phyloP scores from a whole-genome alignment of 1,140 invertebrate species.

The Drosophila persimilis region DNA sequence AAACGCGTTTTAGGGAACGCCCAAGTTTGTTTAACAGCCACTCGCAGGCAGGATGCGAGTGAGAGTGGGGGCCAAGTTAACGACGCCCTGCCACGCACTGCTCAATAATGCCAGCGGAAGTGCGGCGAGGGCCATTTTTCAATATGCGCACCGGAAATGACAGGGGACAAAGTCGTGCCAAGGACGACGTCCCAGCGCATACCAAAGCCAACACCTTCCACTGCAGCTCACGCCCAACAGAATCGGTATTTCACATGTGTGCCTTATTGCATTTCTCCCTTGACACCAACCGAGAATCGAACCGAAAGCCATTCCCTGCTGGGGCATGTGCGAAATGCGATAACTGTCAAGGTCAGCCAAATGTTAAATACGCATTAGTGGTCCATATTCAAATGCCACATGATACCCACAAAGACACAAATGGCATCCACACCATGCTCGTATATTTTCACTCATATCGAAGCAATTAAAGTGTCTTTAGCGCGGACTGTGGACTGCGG shows the following conservation, averaged over 20 bases:
- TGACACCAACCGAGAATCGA: constrained; percentile 21
- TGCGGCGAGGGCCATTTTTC: constrained; percentile 74
- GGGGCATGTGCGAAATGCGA: constrained; percentile 50
- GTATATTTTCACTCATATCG: constrained; percentile 16
- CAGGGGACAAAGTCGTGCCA: constrained; percentile 35
- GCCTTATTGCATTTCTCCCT: constrained; percentile 63
- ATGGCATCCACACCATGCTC: neutral
- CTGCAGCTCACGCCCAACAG: constrained; percentile 15
- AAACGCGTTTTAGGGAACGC: constrained; percentile 32
- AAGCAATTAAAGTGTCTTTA: constrained; percentile 80
- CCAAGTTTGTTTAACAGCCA: constrained; percentile 47
- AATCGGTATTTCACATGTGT: constrained; percentile 14
- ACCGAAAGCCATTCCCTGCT: constrained; percentile 6
- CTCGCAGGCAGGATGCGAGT: constrained; percentile 45
- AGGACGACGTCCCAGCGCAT: neutral
- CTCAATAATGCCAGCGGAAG: constrained; percentile 68
- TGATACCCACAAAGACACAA: constrained; percentile 38
- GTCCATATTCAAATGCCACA: constrained; percentile 50
- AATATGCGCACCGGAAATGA: constrained; percentile 71
- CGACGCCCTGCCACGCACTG: constrained; percentile 48
- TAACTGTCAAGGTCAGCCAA: constrained; percentile 65
- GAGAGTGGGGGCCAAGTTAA: constrained; percentile 60
- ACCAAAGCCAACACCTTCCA: neutral
- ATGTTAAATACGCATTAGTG: constrained; percentile 72
- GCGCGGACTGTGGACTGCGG: constrained; percentile 11